Conservation (phyloP, 2,797 vertebrate species). For the Pteropus rufus region DNA sequence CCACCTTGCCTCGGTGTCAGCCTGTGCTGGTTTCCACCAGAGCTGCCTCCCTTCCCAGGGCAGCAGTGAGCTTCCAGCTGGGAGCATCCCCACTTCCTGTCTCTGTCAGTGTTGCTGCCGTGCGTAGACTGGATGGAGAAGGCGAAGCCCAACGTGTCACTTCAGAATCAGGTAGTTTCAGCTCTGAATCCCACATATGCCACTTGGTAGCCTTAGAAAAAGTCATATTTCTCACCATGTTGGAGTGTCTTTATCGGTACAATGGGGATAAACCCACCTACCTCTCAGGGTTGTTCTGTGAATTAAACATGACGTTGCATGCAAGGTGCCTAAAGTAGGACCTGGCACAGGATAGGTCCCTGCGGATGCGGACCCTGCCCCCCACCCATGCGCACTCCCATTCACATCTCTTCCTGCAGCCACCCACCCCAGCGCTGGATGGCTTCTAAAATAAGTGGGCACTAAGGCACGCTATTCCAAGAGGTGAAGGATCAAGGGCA, state of each 20-base stretch:
- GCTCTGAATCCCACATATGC: neutral
- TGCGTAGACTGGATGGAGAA: neutral
- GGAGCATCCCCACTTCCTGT: neutral
- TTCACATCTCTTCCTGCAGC: neutral
- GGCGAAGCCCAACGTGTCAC: neutral
- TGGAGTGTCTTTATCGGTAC: neutral
- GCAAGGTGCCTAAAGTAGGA: no score
- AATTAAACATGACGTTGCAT: neutral
- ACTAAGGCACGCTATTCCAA: neutral
- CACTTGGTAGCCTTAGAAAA: neutral
- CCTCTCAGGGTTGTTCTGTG: neutral
- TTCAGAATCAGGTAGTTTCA: neutral
- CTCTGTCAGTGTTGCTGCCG: neutral
- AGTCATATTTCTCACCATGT: neutral
- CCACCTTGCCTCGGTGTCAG: neutral
- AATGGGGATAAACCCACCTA: neutral
- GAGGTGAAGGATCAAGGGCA: neutral
- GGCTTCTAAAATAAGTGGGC: neutral
- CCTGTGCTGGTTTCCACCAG: neutral
- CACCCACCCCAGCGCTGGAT: no score
- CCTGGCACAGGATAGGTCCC: neutral
- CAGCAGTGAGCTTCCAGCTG: neutral
- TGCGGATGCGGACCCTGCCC: neutral
- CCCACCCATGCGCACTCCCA: accelerated
- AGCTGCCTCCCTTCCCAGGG: neutral